These are phyloP conservation scores for Anarsia innoxiella DNA, from an alignment of 2,888 invertebrate species.

Conservation along the genomic window DNA sequence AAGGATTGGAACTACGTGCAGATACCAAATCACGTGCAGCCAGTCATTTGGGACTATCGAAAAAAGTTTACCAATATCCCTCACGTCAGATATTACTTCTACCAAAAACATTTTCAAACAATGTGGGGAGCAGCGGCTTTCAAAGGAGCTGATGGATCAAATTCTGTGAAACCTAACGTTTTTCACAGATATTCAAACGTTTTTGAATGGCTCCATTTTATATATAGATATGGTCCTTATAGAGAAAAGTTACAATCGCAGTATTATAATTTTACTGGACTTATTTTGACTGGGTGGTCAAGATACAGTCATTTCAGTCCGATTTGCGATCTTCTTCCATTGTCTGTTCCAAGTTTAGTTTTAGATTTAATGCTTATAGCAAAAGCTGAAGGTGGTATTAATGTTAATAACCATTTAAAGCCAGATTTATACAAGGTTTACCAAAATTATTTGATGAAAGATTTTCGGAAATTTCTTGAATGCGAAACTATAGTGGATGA, in stretches of 20 bases:
- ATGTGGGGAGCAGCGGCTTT: conserved; percentile 90
- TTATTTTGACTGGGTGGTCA: conserved; percentile 83
- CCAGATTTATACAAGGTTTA: too few relatives aligned
- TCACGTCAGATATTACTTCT: too few relatives aligned
- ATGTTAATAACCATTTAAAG: too few relatives aligned
- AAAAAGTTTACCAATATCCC: conserved; percentile 78
- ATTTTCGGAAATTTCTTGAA: neutral
- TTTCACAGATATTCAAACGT: conserved; percentile 82
- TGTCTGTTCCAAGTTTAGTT: conserved; percentile 34
- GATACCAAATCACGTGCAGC: too few relatives aligned
- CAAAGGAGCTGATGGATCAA: conserved; percentile 82
- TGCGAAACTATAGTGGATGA: too few relatives aligned
- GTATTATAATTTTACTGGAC: conserved; percentile 71
- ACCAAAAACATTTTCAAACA: conserved; percentile 70
- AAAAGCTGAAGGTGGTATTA: too few relatives aligned
- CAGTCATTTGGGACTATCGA: conserved; percentile 59
- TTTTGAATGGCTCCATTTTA: conserved; percentile 79
- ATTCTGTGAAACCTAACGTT: conserved; percentile 70
- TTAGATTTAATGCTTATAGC: too few relatives aligned
- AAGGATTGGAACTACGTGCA: conserved; percentile 23
- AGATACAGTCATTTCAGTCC: conserved; percentile 80
- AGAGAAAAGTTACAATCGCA: conserved; percentile 25
- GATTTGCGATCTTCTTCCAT: conserved; percentile 78
- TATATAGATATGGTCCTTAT: conserved; percentile 63
- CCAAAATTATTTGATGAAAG: neutral